phyloP scores from a whole-genome alignment of 2,888 invertebrate genomes.

The Rhagonycha lutea region DNA sequence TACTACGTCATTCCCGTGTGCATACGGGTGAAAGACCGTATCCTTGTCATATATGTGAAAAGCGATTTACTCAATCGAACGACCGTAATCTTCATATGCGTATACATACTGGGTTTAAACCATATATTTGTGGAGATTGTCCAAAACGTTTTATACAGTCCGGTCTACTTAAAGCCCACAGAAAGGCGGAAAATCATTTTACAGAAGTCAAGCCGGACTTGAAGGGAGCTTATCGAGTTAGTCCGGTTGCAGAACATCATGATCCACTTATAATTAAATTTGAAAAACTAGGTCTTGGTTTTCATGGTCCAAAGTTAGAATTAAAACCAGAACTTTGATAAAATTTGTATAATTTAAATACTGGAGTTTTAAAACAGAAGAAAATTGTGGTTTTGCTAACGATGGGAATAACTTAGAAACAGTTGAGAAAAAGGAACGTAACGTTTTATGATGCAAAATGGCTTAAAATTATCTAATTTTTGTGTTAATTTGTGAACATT shows the following conservation, averaged over 20 bases:
- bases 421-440: too few species aligned
- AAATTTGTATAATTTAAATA: too few species aligned
- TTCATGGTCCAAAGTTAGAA: neutral
- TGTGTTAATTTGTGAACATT: too few species aligned
- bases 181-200: neutral
- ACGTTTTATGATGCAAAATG: too few species aligned
- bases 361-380: neutral
- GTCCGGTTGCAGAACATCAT: rapidly evolving
- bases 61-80: neutral
- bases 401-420: too few species aligned
- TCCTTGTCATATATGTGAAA: neutral
- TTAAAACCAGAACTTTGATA: neutral
- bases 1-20: neutral
- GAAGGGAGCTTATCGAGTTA: neutral
- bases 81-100: neutral
- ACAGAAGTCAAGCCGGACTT: neutral
- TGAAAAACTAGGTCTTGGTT: neutral
- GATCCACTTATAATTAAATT: neutral
- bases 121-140: neutral
- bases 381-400: neutral
- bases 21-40: neutral
- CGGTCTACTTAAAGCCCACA: neutral
- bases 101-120: neutral
- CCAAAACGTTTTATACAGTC: neutral
- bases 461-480: too few species aligned